Conservation (phyloP, 37 sponge, comb jelly and placozoan species). For the Ephydatia muelleri region DNA sequence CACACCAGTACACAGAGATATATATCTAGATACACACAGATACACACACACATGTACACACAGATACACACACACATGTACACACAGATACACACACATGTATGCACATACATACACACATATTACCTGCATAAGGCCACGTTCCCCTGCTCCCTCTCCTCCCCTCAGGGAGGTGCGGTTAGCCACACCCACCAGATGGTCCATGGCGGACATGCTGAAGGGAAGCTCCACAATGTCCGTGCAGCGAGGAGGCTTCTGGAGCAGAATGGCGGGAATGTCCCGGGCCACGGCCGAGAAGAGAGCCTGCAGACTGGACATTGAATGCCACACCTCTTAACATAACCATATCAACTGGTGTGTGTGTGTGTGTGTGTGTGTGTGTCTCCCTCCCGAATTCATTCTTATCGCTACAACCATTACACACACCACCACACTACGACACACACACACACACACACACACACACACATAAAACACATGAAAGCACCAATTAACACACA, state of each 20-base stretch:
- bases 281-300: constrained; percentile 28
- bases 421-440: not conserved
- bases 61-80: constrained; percentile 8
- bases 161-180: constrained; percentile 11
- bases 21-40: not conserved
- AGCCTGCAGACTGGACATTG: constrained; percentile 15
- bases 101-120: constrained; percentile 1
- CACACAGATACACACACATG: constrained; percentile 13
- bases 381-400: not conserved
- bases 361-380: constrained; percentile 5
- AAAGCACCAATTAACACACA: not conserved
- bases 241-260: constrained; percentile 44
- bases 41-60: constrained; percentile 21
- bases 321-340: not conserved
- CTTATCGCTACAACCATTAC: not conserved
- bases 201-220: constrained; percentile 76
- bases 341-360: not conserved
- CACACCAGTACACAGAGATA: not conserved
- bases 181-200: constrained; percentile 76
- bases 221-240: constrained; percentile 72
- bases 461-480: constrained; percentile 15
- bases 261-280: constrained; percentile 19
- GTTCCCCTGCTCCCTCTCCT: constrained; percentile 19
- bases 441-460: not conserved
- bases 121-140: constrained; percentile 32